Base-by-base conservation (phyloP, 37 sponge, comb jelly and placozoan species). In the Agelas oroides region DNA sequence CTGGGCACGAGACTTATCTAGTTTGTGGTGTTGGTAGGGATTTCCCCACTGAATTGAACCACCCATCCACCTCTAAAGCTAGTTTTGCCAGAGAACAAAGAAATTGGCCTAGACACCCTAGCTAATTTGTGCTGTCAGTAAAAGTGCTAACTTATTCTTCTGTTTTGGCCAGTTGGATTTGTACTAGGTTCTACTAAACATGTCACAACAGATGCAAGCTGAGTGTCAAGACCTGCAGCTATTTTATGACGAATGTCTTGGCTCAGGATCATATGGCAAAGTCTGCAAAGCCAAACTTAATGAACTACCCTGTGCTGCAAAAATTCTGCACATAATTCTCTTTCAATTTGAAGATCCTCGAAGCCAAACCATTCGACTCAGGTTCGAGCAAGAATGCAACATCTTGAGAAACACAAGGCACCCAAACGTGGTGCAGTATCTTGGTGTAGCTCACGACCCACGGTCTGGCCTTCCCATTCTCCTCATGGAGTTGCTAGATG, bases 401-500 rank as follows among this genome's bases (percentile, higher is more conserved):
- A n/a, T 81, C 32, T 36, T 81, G 19, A 46, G 61, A n/a, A 32
- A 21, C 16, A 2, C 69, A 27, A 56, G 20, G 28, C 82, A 81
- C 37, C 82, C 82, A 33, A 56, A 55, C 37, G 53, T 81, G 23
- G 71, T 70, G 23, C 82, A 81, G 82, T 70, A 56, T 34, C 70
- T 81, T 0, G 70, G 82, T 25, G 77, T 76, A 15, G 71, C 54
- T 11, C 53, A 41, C 23, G 65, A 68, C 5, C 36, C 54, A 13
- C 58, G 11, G 6, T n/a, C 40, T 19, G 30, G 55, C 17, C 25
- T 23, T 17, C 82, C 82, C 31, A 59, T 81, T 18, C 82, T 70
- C 32, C 82, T 81, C 21, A 81, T 65, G 64, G 82, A 81, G 53
- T 54, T 81, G 53, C 39, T 81, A 71, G 71, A 53, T 16, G 34